phyloP scores from a whole-genome alignment of 2,888 invertebrate genomes.

The Pammene fasciana region DNA sequence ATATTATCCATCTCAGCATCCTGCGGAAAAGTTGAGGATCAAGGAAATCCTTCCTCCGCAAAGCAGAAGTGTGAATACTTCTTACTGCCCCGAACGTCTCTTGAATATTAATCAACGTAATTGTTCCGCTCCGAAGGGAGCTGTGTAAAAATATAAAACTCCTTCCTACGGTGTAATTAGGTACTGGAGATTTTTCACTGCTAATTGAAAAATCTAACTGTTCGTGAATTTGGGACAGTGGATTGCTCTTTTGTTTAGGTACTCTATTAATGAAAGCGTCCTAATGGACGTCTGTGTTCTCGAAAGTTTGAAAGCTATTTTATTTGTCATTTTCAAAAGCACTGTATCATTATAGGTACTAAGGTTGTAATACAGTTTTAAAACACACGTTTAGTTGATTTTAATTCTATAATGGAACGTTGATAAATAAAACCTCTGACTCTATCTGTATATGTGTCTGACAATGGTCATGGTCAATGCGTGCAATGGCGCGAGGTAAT shows the following conservation, averaged over 20 bases:
- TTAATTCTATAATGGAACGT: too few relatives aligned
- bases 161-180: constrained; percentile 48
- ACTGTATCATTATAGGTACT: neutral
- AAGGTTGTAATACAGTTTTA: neutral
- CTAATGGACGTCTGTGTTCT: constrained; percentile 10
- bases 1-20: constrained; percentile 11
- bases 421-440: too few relatives aligned
- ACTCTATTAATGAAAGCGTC: constrained; percentile 13
- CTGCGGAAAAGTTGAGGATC: constrained; percentile 46
- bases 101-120: constrained; percentile 62
- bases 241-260: constrained; percentile 46
- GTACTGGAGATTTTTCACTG: constrained; percentile 55
- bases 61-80: constrained; percentile 54
- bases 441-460: too few relatives aligned
- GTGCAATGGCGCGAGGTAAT: too few relatives aligned
- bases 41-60: constrained; percentile 46
- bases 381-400: too few relatives aligned
- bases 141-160: constrained; percentile 56
- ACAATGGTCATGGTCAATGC: too few relatives aligned
- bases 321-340: constrained; percentile 1
- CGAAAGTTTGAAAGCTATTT: constrained; percentile 12
- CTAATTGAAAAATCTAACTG: constrained; percentile 56
- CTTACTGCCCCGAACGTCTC: constrained; percentile 48
- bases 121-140: constrained; percentile 48
- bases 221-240: constrained; percentile 48